Evolutionary conservation across 2,113 vertebrate genomes (phyloP).

Genomic region (Neofelis nebulosa): DNA sequence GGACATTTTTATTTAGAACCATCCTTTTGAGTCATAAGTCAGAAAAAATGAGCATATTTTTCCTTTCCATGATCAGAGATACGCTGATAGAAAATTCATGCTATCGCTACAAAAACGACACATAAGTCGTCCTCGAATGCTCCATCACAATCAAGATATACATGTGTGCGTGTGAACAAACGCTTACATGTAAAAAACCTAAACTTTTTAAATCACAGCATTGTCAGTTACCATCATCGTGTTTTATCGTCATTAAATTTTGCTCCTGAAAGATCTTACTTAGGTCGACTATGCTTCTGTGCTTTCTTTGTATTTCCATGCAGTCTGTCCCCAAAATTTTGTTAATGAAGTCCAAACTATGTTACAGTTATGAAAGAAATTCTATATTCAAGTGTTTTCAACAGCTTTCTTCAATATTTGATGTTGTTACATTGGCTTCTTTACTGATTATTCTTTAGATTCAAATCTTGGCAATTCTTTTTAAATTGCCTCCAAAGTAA

Average conservation of each 20-base stretch:
- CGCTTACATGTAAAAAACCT: neutral
- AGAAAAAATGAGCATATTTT: conserved; percentile 24
- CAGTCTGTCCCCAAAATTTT: neutral
- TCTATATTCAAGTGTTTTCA: neutral
- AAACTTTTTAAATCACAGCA: neutral
- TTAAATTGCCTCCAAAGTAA: conserved; percentile 30
- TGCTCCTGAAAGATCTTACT: neutral
- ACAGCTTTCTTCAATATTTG: neutral
- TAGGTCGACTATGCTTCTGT: neutral
- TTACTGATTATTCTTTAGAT: neutral
- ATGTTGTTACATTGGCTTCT: neutral
- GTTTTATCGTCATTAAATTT: neutral
- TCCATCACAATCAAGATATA: neutral
- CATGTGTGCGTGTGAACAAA: neutral
- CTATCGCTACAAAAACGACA: neutral
- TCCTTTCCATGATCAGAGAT: conserved; percentile 19
- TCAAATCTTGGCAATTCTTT: conserved; percentile 29
- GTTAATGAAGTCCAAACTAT: neutral
- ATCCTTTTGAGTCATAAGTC: neutral
- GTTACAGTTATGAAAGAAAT: neutral
- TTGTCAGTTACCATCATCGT: neutral
- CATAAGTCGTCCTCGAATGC: neutral
- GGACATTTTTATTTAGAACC: neutral
- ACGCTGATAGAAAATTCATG: neutral
- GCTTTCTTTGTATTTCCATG: neutral